Percentiles rank a stretch among this genome's conserved stretches.
Conservation (phyloP, 2,113 vertebrate genomes). For the Camelus bactrianus region DNA sequence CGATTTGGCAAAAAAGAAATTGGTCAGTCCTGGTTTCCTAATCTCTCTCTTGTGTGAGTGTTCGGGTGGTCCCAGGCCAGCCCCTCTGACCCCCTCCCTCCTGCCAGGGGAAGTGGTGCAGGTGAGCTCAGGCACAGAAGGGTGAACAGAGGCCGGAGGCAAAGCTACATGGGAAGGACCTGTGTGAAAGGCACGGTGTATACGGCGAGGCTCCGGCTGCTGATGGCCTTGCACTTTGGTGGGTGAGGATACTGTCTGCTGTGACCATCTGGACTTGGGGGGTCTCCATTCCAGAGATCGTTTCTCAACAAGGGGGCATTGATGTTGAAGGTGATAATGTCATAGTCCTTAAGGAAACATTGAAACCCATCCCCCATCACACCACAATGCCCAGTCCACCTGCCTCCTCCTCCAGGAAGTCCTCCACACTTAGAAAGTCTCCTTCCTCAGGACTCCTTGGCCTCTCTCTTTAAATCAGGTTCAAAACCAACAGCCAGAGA, state of each 20-base stretch:
- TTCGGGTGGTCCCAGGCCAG: not conserved
- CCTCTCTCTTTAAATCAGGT: not conserved
- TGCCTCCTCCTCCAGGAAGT: not conserved
- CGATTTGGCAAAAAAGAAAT: not conserved
- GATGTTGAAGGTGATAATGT: not conserved
- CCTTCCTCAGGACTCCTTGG: not conserved
- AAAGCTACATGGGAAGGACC: rapidly evolving
- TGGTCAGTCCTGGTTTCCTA: slow-evolving; percentile 78
- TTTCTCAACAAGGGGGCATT: not conserved
- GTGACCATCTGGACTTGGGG: not conserved
- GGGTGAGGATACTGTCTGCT: too few relatives aligned
- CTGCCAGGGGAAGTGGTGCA: not conserved
- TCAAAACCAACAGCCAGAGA: not conserved
- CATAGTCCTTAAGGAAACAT: not conserved
- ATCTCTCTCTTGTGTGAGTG: not conserved
- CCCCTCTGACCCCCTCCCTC: rapidly evolving
- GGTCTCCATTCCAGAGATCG: not conserved
- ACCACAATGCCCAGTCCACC: not conserved
- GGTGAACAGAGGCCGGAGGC: not conserved
- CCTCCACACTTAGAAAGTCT: not conserved
- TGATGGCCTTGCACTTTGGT: rapidly evolving
- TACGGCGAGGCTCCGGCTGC: rapidly evolving
- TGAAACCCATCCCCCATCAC: not conserved
- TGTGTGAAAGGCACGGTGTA: rapidly evolving
- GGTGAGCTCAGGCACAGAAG: not conserved